Evolutionary conservation across 2,888 invertebrate species (phyloP).

Genomic region (Cantharis lateralis): DNA sequence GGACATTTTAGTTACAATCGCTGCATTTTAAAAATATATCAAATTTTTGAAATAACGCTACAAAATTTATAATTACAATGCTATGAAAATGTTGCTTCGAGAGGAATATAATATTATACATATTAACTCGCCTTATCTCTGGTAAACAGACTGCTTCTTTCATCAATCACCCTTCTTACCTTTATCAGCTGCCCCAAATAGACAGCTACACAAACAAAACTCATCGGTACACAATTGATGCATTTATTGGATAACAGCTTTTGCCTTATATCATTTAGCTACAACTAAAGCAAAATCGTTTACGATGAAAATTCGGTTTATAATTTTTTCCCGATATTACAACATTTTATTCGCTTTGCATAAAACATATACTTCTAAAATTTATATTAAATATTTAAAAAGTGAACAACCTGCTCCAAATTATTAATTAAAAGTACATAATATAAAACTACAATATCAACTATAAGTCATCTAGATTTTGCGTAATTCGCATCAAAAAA

Average conservation of each 20-base stretch:
- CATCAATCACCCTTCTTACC: conserved; percentile 46
- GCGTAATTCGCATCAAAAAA: conserved; percentile 14
- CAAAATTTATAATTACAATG: not conserved
- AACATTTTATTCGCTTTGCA: not conserved
- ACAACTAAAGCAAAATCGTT: not conserved
- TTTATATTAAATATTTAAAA: not conserved
- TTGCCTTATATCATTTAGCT: not conserved
- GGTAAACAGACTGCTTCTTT: conserved; percentile 45
- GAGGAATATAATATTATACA: conserved; percentile 38
- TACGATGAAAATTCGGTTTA: not conserved
- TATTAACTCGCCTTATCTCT: conserved; percentile 43
- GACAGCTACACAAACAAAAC: conserved; percentile 42
- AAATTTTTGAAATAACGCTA: not conserved
- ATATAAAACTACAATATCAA: not conserved
- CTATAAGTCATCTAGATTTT: not conserved
- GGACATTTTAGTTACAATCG: not conserved
- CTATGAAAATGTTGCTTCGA: not conserved
- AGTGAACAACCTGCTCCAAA: not conserved
- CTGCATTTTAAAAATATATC: not conserved
- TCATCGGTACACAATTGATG: conserved; percentile 19
- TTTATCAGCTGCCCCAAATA: conserved; percentile 40
- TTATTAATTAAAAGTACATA: not conserved
- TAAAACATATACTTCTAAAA: not conserved
- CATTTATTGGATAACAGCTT: not conserved
- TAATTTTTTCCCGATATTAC: not conserved